Conservation (phyloP, 2,113 vertebrate genomes). For the Laticauda colubrina region DNA sequence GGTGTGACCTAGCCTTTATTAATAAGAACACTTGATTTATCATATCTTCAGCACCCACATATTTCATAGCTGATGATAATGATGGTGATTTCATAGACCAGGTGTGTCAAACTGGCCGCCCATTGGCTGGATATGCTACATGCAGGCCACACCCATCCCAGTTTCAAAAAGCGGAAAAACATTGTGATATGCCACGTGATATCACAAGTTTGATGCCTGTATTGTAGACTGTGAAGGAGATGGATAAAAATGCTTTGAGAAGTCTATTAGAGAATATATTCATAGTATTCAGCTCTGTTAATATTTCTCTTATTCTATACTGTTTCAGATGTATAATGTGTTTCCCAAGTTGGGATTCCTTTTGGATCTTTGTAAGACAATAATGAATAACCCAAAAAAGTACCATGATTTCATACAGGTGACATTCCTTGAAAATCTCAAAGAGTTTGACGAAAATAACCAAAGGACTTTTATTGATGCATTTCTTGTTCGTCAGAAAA, state of each 20-base stretch:
- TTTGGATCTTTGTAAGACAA: conserved; percentile 34
- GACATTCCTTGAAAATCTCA: conserved; percentile 37
- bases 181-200: no score
- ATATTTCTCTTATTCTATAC: not conserved
- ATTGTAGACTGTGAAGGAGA: not conserved
- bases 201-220: no score
- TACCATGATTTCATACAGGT: conserved; percentile 40
- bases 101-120: no score
- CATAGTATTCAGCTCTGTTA: not conserved
- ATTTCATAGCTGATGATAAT: not conserved
- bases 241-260: not conserved
- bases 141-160: no score
- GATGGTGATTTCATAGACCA: not conserved
- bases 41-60: not conserved
- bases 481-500: conserved; percentile 57
- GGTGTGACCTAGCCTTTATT: not conserved
- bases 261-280: not conserved
- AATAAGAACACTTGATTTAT: not conserved
- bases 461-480: conserved; percentile 59
- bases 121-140: no score
- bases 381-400: conserved; percentile 33
- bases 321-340: conserved; percentile 60
- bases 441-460: conserved; percentile 57
- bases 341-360: conserved; percentile 50
- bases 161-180: no score